Conservation (phyloP, 1,140 invertebrate species). For the Brachionus rotundiformis region DNA sequence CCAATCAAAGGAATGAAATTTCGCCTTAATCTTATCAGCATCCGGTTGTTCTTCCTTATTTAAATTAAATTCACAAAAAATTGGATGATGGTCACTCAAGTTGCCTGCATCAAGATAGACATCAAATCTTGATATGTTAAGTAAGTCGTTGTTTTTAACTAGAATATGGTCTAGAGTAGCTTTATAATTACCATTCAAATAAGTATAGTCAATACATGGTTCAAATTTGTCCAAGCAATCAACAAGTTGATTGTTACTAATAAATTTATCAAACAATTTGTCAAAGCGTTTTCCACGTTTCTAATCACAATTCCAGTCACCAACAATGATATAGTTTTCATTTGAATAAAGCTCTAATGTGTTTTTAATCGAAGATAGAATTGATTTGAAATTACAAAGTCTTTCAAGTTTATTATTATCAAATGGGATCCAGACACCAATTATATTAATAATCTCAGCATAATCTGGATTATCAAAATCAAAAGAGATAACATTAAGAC, state of each 20-base stretch:
- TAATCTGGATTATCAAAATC: not conserved
- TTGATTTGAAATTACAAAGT: not conserved
- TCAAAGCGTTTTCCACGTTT: not conserved
- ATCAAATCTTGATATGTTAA: too few relatives aligned
- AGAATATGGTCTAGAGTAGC: too few relatives aligned
- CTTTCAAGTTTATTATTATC: not conserved
- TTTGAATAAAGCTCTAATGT: not conserved
- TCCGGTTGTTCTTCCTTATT: too few relatives aligned
- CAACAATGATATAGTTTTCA: not conserved
- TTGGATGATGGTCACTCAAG: too few relatives aligned
- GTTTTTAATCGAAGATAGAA: not conserved
- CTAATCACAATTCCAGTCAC: not conserved
- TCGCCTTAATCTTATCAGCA: too few relatives aligned
- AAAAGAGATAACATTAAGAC: not conserved
- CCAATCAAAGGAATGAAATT: too few relatives aligned
- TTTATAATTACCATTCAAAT: too few relatives aligned
- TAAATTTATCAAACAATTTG: not conserved
- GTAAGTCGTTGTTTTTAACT: too few relatives aligned
- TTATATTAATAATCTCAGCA: not conserved
- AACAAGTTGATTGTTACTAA: not conserved
- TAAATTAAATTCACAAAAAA: too few relatives aligned
- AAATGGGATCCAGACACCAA: not conserved
- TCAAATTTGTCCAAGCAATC: not conserved
- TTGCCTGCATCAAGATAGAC: too few relatives aligned
- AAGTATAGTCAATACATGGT: too few relatives aligned